Evolutionary conservation across 1,140 invertebrate species (phyloP), one percentile per base, ranked within the genome.

Genomic region (Lucilia cuprina): DNA sequence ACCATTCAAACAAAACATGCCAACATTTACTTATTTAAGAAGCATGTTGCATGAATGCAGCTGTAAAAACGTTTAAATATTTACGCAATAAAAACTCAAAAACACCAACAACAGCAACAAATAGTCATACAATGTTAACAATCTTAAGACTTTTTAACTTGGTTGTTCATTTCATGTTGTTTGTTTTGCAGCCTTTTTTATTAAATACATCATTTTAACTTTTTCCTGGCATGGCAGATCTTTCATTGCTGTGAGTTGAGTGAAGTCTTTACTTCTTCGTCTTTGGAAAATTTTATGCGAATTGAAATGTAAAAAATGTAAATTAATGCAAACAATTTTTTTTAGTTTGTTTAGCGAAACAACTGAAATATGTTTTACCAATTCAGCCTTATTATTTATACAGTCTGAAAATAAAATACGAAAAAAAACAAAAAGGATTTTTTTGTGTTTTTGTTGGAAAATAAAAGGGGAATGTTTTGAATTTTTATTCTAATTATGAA

Each of bases 261-360:
- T 70, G 9, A 19, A 70, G 65, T 70, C 17, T 77, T 77, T 77
- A 30, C 25, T 41, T 35, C 14, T 10, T 19, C 49, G 77, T 80
- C 77, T 49, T 77, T 80, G 77, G 77, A 47, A 80, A 80, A 80
- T 80, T 80, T 80, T 80, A 80, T 80, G 77, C 77, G 77, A 80
- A 80, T 80, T 80, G 77, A 80, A 80, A 80, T 80, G 77, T 80
- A 80, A 80, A 80, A 78, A 80, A 80, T 80, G 77, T 80, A 80
- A 80, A 80, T 80, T 80, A 80, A 80, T 80, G 77, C 77, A 80
- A 80, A 80, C 75, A 49, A 49, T 80, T 77, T 47, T 47, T 80
- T 41, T 80, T 80, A 41, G 41, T 41, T 41, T 70, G n/a, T 70
- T 70, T 19, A 70, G 21, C 65, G n/a, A 70, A 70, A 70, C 55